Conservation (phyloP, 92 coral and sea anemone genomes). For the Nematostella vectensis region DNA sequence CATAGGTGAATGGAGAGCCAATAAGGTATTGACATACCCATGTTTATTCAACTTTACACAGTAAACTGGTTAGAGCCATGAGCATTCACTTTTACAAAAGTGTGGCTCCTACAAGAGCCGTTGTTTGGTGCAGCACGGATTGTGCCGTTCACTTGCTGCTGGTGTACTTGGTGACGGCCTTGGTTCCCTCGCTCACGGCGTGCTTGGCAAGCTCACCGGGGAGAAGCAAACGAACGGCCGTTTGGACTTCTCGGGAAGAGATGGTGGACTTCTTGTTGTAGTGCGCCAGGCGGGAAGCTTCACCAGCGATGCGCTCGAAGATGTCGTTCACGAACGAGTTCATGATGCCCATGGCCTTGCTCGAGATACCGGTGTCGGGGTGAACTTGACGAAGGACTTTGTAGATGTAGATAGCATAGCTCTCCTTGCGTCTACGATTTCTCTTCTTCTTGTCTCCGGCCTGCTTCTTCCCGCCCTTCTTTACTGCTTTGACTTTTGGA, state of each 20-base stretch:
- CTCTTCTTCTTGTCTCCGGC: slow-evolving; percentile 16
- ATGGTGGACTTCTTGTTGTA: slow-evolving; percentile 55
- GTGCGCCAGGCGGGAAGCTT: slow-evolving; percentile 11
- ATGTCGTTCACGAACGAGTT: slow-evolving; percentile 60
- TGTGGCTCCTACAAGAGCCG: slow-evolving; percentile 57
- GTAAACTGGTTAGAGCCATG: background rate
- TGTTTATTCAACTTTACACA: background rate
- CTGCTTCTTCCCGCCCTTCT: slow-evolving; percentile 15
- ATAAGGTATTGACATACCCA: slow-evolving; percentile 40
- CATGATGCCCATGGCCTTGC: slow-evolving; percentile 69
- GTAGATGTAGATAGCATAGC: slow-evolving; percentile 15
- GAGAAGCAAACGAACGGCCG: slow-evolving; percentile 47
- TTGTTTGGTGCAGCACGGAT: too few species aligned
- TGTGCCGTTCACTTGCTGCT: background rate
- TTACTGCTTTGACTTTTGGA: slow-evolving; percentile 14
- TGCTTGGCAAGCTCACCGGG: slow-evolving; percentile 75
- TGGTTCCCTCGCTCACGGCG: slow-evolving; percentile 1
- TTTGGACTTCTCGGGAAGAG: slow-evolving; percentile 49
- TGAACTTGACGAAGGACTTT: slow-evolving; percentile 29
- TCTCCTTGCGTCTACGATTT: slow-evolving; percentile 17
- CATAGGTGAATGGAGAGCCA: slow-evolving; percentile 51
- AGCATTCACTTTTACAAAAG: slow-evolving; percentile 17
- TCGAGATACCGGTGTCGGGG: slow-evolving; percentile 62
- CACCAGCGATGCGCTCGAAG: slow-evolving; percentile 56
- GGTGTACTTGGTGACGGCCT: background rate